phyloP scores from a whole-genome alignment of 2,888 invertebrate genomes.

The Torymus aiolomorphi region DNA sequence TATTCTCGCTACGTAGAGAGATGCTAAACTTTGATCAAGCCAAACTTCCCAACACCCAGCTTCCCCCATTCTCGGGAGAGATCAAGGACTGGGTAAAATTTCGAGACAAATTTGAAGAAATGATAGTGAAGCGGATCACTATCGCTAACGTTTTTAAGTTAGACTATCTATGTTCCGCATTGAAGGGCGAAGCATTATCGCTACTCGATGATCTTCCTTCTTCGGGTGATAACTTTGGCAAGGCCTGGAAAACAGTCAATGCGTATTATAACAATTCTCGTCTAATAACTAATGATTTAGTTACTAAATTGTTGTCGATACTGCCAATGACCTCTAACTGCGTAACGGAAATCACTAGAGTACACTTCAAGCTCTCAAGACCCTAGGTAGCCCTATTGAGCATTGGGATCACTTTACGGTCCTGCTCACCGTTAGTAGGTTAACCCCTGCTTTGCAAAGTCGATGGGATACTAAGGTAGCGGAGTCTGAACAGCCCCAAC shows the following conservation, averaged over 20 bases:
- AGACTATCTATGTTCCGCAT: neutral
- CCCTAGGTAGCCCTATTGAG: neutral
- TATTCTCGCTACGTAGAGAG: too few species aligned
- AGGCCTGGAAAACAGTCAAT: neutral
- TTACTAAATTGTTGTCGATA: neutral
- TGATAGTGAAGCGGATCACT: neutral
- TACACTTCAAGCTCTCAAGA: neutral
- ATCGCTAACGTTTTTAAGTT: neutral
- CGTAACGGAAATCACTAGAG: neutral
- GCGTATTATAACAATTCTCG: neutral
- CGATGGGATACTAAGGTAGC: neutral
- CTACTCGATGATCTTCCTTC: too few species aligned
- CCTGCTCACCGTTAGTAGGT: too few species aligned
- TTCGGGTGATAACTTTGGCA: too few species aligned
- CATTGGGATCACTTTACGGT: too few species aligned
- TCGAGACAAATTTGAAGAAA: neutral
- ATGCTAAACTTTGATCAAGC: too few species aligned
- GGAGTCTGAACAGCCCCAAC: neutral
- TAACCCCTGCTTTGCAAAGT: neutral
- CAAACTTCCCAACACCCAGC: neutral
- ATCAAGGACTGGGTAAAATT: constrained; percentile 1
- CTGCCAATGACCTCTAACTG: neutral
- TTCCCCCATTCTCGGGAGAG: neutral
- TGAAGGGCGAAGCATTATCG: neutral
- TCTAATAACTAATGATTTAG: neutral